Evolutionary conservation across 2,113 vertebrate genomes (phyloP), one percentile per base, ranked within the genome.

Genomic region (Gobius niger): DNA sequence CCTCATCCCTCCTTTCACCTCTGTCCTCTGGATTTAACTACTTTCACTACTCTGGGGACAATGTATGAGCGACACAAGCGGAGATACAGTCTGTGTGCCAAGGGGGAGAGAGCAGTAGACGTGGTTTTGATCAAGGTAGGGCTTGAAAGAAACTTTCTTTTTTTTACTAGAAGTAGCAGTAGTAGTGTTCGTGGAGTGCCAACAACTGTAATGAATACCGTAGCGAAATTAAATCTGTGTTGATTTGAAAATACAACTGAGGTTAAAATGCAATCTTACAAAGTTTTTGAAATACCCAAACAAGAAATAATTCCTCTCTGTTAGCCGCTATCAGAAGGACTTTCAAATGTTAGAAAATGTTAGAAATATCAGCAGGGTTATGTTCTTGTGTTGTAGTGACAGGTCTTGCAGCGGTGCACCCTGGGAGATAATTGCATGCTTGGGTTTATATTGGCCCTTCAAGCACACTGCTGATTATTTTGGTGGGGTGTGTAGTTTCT

Each of bases 51-150:
- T 73, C 64, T 66, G 67, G 76, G 88, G 82, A 90, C 95, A 89
- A 99, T 99, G 97, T 99, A 99, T 7, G 97, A 99, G n/a, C 93
- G 96, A 72, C 93, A 98, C 90, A 98, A 93, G 91, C 90, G 96
- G 91, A 93, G 96, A 69, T 99, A 98, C 87, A 98, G 96, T 83
- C 87, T 99, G 47, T 96, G 95, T 47, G 94, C 95, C 89, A 97
- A 94, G 86, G 95, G 94, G 73, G 94, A 96, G 88, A 93, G 94
- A 82, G 88, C 93, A 18, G 93, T 96, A 80, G 96, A 98, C 70
- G 97, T 99, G 88, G 96, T 99, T 73, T 82, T 99, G 79, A 90
- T 98, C 63, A 98, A 98, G 97, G 97, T 99, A 96, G 84, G 94
- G 52, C 74, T 53, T 76, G 7, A 70, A 63, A 76, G 50, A 85